Conservation (phyloP, 2,113 vertebrate species). For the Thryonomys swinderianus region DNA sequence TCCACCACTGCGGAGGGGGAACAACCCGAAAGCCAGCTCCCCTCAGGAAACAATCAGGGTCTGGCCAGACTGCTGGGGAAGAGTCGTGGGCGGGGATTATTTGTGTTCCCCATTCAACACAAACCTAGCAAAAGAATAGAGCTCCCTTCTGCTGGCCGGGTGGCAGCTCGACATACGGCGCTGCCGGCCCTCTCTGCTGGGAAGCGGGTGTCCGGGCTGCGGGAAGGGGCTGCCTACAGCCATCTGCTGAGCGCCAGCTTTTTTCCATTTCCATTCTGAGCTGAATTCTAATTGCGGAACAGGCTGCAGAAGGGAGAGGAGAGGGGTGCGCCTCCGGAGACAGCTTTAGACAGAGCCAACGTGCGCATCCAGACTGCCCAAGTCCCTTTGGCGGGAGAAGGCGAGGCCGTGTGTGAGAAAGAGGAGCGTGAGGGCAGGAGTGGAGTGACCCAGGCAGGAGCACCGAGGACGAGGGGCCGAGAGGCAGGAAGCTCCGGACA, state of each 20-base stretch:
- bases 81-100: constrained; percentile 50
- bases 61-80: background rate
- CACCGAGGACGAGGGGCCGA: rapidly evolving
- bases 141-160: constrained; percentile 4
- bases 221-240: background rate
- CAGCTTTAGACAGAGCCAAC: background rate
- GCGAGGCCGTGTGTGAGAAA: background rate
- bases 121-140: constrained; percentile 68
- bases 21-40: background rate
- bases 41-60: background rate
- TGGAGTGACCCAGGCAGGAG: background rate
- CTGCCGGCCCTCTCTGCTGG: background rate
- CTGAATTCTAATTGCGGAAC: background rate
- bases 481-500: background rate
- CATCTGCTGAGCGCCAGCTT: constrained; percentile 33
- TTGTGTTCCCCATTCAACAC: constrained; percentile 61
- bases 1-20: constrained; percentile 7
- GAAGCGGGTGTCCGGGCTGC: constrained; percentile 2
- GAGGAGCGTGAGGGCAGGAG: background rate
- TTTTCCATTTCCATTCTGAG: background rate
- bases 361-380: background rate
- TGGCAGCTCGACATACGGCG: background rate
- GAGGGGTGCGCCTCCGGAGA: background rate
- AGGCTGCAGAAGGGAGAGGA: rapidly evolving
- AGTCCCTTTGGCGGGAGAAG: background rate